A percentile compares a stretch with the other conserved stretches of the same genome.
Evolutionary conservation across 2,113 vertebrate species (phyloP).

Genomic region (Kryptolebias marmoratus): DNA sequence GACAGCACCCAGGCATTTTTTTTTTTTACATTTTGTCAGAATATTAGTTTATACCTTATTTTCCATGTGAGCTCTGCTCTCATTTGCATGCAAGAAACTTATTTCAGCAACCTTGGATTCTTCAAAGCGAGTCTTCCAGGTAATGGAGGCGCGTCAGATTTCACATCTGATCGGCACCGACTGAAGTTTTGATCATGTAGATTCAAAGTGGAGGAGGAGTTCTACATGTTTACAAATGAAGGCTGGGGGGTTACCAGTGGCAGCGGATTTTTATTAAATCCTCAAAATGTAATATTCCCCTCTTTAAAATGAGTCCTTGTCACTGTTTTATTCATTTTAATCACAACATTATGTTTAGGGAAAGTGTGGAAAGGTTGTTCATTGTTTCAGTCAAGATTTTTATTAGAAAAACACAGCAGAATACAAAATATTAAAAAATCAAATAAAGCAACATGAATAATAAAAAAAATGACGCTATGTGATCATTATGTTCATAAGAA

Average conservation of each 20-base stretch:
- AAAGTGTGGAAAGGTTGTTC: not conserved
- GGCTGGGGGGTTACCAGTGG: conserved; percentile 11
- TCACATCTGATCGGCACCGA: conserved; percentile 67
- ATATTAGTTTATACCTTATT: conserved; percentile 54
- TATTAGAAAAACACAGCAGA: conserved; percentile 37
- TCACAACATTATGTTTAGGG: not conserved
- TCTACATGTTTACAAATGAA: conserved; percentile 58
- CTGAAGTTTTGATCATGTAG: conserved; percentile 65
- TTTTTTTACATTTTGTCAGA: conserved; percentile 29
- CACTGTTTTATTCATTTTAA: not conserved
- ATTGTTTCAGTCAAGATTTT: conserved; percentile 30
- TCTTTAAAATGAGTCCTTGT: conserved; percentile 25
- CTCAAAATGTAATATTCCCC: conserved; percentile 13
- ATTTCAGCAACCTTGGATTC: conserved; percentile 53
- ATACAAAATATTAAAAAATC: not conserved
- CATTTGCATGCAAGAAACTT: conserved; percentile 69
- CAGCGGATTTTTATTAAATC: conserved; percentile 16
- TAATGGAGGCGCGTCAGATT: conserved; percentile 68
- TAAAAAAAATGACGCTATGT: not conserved
- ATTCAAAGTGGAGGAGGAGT: conserved; percentile 53
- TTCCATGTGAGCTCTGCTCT: conserved; percentile 49
- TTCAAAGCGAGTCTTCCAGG: conserved; percentile 72
- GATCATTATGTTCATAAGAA: conserved; percentile 3
- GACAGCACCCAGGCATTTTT: conserved; percentile 38
- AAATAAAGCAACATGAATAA: conserved; percentile 10